Percentiles rank a stretch among this genome's conserved stretches.
Evolutionary conservation across 1,140 invertebrate species (phyloP).

Genomic region (Sitobion miscanthi): DNA sequence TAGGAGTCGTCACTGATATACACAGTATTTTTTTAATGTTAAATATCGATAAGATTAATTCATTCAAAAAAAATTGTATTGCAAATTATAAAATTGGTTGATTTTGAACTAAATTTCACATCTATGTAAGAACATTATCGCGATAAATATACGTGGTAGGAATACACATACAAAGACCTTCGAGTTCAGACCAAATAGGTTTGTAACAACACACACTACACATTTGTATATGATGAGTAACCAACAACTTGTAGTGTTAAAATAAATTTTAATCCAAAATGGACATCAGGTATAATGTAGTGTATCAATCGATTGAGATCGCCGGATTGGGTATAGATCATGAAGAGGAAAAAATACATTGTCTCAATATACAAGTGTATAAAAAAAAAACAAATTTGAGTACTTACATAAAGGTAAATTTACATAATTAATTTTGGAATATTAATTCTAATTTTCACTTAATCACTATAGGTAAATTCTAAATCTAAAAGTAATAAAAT

Average conservation of each 20-base stretch:
- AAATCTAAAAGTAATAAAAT: constrained; percentile 51
- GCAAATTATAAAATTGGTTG: not conserved
- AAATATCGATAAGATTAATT: not conserved
- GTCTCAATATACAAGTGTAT: not conserved
- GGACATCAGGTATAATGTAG: not conserved
- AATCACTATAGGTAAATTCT: constrained; percentile 41
- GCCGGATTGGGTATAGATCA: not conserved
- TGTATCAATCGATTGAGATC: constrained; percentile 1
- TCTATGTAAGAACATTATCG: not conserved
- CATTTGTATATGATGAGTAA: not conserved
- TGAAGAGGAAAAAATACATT: not conserved
- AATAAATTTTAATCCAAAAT: not conserved
- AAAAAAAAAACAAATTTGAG: not conserved
- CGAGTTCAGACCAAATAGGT: not conserved
- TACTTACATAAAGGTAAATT: not conserved
- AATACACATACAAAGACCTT: not conserved
- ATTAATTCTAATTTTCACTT: constrained; percentile 39
- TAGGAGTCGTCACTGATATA: not conserved
- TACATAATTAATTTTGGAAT: constrained; percentile 11
- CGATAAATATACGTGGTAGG: not conserved
- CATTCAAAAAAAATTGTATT: not conserved
- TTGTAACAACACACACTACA: not conserved
- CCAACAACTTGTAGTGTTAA: not conserved
- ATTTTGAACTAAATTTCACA: not conserved
- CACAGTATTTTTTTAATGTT: not conserved